phyloP scores from a whole-genome alignment of 2,113 vertebrate species.

The Sclerurus mexicanus region DNA sequence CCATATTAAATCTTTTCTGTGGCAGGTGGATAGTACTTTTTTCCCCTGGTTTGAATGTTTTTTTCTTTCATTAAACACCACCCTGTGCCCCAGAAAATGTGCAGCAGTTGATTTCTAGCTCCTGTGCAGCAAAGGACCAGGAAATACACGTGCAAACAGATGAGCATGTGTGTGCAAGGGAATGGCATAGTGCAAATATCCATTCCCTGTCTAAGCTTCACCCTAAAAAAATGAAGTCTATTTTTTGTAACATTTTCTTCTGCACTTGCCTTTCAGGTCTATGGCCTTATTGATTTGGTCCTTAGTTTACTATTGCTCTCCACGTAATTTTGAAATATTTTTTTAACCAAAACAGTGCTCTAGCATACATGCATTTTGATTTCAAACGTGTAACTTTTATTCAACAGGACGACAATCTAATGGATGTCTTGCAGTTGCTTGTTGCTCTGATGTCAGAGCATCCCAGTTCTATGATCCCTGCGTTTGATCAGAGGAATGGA shows the following conservation, averaged over 20 bases:
- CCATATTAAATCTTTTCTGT: neutral
- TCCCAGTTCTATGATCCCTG: constrained; percentile 91
- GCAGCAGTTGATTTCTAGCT: neutral
- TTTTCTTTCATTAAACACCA: neutral
- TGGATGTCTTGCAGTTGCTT: constrained; percentile 95
- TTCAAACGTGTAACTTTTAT: neutral
- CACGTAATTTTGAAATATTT: neutral
- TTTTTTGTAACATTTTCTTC: neutral
- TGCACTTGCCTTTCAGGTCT: neutral
- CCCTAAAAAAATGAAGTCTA: neutral
- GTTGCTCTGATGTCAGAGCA: constrained; percentile 98
- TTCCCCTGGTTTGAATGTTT: neutral
- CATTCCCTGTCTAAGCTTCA: neutral
- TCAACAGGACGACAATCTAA: constrained; percentile 95
- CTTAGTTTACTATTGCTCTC: neutral
- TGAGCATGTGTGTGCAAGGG: neutral
- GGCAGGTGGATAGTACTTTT: neutral
- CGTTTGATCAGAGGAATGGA: constrained; percentile 96
- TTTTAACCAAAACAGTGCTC: neutral
- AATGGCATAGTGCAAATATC: neutral
- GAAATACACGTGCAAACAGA: neutral
- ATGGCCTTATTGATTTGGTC: neutral
- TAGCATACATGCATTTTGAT: neutral
- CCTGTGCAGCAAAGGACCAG: neutral
- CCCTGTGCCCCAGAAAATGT: neutral